phyloP scores from a whole-genome alignment of 2,113 vertebrate genomes.

The Aptenodytes patagonicus region DNA sequence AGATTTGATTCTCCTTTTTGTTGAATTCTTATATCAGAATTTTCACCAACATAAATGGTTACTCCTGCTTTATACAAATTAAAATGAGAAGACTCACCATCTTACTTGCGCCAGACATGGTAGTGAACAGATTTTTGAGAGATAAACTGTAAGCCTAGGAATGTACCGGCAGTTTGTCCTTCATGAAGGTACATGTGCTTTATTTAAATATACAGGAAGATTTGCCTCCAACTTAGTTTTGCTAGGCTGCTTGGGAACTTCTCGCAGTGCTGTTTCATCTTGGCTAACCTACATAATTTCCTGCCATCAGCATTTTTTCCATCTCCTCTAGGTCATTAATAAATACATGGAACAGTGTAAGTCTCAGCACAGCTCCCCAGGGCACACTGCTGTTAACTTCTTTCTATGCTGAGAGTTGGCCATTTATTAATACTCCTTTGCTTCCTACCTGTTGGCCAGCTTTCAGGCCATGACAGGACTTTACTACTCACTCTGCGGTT shows the following conservation, averaged over 20 bases:
- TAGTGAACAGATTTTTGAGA: neutral
- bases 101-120: neutral
- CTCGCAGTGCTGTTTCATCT: slow-evolving; percentile 21
- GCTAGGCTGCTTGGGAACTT: neutral
- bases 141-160: neutral
- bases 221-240: slow-evolving; percentile 21
- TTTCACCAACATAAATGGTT: neutral
- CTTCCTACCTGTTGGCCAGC: slow-evolving; percentile 18
- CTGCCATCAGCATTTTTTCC: slow-evolving; percentile 49
- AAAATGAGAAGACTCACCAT: neutral
- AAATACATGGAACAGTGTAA: slow-evolving; percentile 1
- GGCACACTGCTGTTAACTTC: neutral
- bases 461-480: neutral
- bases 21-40: neutral
- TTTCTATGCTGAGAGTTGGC: neutral
- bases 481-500: neutral
- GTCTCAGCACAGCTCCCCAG: neutral
- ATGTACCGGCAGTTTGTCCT: neutral
- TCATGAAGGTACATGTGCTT: neutral
- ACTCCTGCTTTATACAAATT: neutral
- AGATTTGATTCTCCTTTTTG: neutral
- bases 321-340: slow-evolving; percentile 19
- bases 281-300: slow-evolving; percentile 44
- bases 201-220: neutral
- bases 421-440: neutral